phyloP scores from a whole-genome alignment of 2,888 invertebrate genomes.

The Microchrysa polita region DNA sequence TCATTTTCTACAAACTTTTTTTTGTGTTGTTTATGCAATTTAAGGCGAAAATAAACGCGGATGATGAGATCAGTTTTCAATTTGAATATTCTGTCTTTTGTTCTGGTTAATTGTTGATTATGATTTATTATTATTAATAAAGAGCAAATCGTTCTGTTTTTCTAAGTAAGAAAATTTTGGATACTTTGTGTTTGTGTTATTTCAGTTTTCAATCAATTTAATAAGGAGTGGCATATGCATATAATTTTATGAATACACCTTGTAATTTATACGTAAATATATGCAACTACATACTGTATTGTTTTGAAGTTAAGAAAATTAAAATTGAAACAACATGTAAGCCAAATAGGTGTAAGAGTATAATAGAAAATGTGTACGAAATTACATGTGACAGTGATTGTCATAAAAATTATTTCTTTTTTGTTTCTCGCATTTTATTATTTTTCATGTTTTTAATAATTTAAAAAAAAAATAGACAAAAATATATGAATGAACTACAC shows the following conservation, averaged over 20 bases:
- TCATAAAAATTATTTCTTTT: conserved; percentile 45
- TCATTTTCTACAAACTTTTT: neutral
- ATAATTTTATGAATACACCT: neutral
- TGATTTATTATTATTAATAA: conserved; percentile 1
- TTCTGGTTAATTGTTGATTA: conserved; percentile 12
- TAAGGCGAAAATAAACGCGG: conserved; percentile 65
- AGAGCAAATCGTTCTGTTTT: conserved; percentile 55
- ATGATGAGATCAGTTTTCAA: conserved; percentile 64
- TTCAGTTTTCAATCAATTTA: conserved; percentile 4
- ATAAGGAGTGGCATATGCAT: neutral
- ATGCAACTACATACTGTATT: neutral
- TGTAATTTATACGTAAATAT: neutral
- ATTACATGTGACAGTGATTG: conserved; percentile 40
- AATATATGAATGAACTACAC: too few species aligned
- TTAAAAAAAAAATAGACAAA: too few species aligned
- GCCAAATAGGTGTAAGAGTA: conserved; percentile 24
- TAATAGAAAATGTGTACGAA: conserved; percentile 11
- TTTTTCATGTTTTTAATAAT: too few species aligned
- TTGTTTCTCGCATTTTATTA: neutral
- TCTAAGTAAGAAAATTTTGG: conserved; percentile 37
- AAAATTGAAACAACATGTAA: conserved; percentile 38
- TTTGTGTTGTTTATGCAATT: conserved; percentile 42
- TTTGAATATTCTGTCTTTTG: conserved; percentile 45
- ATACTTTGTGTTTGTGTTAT: conserved; percentile 37
- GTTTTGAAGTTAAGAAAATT: conserved; percentile 5